phyloP scores from a whole-genome alignment of 2,888 invertebrate genomes.

The Phengaris arion region DNA sequence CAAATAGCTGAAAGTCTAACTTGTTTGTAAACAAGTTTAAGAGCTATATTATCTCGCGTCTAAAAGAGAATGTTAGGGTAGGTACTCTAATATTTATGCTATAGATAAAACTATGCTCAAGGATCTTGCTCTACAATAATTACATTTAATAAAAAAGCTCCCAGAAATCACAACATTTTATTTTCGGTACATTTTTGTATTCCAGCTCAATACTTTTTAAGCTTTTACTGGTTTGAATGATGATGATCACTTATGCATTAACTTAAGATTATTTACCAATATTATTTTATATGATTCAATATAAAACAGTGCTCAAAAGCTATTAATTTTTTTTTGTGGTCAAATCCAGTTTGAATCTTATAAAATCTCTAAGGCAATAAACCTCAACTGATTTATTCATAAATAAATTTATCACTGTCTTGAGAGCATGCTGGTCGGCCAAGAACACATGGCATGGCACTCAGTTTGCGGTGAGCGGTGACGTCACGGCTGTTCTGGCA shows the following conservation, averaged over 20 bases:
- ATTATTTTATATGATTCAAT: not conserved
- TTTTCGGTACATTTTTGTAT: not conserved
- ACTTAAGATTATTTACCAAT: too few relatives aligned
- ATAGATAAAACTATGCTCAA: not conserved
- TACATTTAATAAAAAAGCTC: not conserved
- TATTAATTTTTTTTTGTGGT: not conserved
- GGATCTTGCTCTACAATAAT: not conserved
- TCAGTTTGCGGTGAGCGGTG: constrained; percentile 18
- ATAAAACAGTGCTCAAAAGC: not conserved
- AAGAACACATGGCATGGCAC: constrained; percentile 18
- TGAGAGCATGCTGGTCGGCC: not conserved
- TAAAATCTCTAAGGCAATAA: not conserved
- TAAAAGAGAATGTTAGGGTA: not conserved
- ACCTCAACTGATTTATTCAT: not conserved
- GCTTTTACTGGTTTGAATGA: too few relatives aligned
- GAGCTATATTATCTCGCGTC: not conserved
- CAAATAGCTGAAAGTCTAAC: not conserved
- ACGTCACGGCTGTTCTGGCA: constrained; percentile 8
- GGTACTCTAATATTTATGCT: not conserved
- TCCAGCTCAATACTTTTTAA: too few relatives aligned
- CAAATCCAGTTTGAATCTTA: not conserved
- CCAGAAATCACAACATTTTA: not conserved
- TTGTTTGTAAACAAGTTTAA: not conserved
- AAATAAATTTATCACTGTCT: constrained; percentile 15
- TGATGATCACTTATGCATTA: too few relatives aligned